Percentiles rank a stretch among this genome's conserved stretches.
Conservation (phyloP, 1,140 invertebrate genomes). For the Ctenoplectra terminalis region DNA sequence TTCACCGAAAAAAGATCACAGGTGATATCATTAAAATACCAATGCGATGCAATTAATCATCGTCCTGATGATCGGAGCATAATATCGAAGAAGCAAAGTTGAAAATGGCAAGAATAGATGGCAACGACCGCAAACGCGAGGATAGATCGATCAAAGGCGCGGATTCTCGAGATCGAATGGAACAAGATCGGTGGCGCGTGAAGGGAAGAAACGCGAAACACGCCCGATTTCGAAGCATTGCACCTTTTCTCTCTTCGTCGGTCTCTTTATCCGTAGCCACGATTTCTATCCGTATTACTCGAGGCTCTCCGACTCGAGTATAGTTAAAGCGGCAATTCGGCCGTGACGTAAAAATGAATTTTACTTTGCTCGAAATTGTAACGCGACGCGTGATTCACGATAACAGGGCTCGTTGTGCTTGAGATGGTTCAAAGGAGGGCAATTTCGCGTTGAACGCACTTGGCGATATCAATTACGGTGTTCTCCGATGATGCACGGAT, state of each 20-base stretch:
- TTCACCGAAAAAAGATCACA: no score
- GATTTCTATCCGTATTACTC: not conserved
- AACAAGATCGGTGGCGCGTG: constrained; percentile 68
- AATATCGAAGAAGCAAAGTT: no score
- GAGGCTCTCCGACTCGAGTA: not conserved
- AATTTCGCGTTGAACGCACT: constrained; percentile 1
- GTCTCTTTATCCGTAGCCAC: not conserved
- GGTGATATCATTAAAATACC: no score
- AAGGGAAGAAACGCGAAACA: constrained; percentile 67
- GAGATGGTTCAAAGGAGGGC: not conserved
- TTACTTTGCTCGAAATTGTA: constrained; percentile 47
- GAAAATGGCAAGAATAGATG: constrained; percentile 44
- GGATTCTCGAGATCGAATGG: constrained; percentile 62
- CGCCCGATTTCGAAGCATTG: constrained; percentile 48
- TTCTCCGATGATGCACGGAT: not conserved
- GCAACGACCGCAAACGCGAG: constrained; percentile 57
- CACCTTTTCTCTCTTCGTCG: constrained; percentile 23
- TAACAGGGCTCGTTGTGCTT: not conserved
- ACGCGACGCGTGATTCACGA: constrained; percentile 30
- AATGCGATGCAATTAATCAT: no score
- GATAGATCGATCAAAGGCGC: constrained; percentile 53
- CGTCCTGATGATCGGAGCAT: no score
- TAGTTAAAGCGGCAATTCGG: constrained; percentile 64
- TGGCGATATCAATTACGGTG: constrained; percentile 19
- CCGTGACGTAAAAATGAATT: constrained; percentile 71